A percentile compares a stretch with the other conserved stretches of the same genome.
Conservation (phyloP, 2,113 vertebrate species). For the Naja naja region DNA sequence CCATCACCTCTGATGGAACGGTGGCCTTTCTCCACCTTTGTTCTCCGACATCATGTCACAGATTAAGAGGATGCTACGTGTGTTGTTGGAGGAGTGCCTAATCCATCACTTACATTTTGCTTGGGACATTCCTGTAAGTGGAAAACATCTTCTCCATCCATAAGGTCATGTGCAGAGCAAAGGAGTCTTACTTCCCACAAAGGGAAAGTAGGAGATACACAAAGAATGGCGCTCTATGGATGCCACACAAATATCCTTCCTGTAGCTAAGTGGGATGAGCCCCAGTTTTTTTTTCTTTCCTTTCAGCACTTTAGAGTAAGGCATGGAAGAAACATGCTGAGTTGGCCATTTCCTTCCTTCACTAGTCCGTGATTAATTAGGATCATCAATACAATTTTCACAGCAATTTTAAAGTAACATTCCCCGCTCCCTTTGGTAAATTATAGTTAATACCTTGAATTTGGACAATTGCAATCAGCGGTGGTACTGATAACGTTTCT, state of each 20-base stretch:
- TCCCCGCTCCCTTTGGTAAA: conserved; percentile 58
- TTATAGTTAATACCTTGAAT: conserved; percentile 70
- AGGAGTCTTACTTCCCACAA: not conserved
- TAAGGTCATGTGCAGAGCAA: not conserved
- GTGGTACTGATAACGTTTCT: conserved; percentile 73
- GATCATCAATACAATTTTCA: conserved; percentile 58
- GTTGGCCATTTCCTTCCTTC: conserved; percentile 58
- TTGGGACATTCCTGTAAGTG: not conserved
- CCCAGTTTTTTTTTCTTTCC: conserved; percentile 27
- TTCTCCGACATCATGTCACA: not conserved
- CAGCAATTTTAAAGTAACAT: conserved; percentile 65
- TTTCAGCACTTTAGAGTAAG: conserved; percentile 82
- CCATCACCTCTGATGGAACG: too few relatives aligned
- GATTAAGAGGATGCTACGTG: not conserved
- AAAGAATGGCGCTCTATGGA: not conserved
- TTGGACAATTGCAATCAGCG: conserved; percentile 70
- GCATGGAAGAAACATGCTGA: conserved; percentile 73
- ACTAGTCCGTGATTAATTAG: conserved; percentile 66
- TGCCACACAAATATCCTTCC: not conserved
- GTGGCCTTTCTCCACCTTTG: not conserved
- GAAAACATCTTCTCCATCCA: not conserved
- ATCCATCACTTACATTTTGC: not conserved
- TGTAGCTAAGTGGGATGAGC: not conserved
- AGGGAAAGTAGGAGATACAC: not conserved
- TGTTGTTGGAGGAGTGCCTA: not conserved